phyloP scores from a whole-genome alignment of 1,140 invertebrate genomes.

The Lethocerus indicus region DNA sequence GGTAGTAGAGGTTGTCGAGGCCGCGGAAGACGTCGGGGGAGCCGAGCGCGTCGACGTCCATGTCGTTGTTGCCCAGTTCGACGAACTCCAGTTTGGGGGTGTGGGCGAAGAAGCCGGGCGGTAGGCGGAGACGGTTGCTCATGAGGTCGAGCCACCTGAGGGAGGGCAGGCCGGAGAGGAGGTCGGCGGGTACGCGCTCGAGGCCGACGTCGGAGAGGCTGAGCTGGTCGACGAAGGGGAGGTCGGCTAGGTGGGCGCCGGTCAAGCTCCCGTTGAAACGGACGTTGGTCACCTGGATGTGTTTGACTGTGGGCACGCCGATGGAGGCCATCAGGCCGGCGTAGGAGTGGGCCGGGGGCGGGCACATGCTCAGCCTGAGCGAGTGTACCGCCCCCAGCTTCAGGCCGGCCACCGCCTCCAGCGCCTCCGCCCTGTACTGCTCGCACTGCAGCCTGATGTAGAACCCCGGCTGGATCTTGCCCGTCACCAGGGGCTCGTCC shows the following conservation, averaged over 20 bases:
- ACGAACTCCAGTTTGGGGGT: constrained; percentile 34
- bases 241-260: constrained; percentile 30
- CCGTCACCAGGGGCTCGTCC: no score
- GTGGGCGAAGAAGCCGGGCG: constrained; percentile 19
- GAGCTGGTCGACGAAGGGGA: constrained; percentile 29
- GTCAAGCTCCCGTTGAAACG: constrained; percentile 29
- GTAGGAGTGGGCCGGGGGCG: constrained; percentile 20
- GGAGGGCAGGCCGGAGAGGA: constrained; percentile 35
- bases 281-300: constrained; percentile 18
- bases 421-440: background rate
- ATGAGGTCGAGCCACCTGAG: constrained; percentile 37
- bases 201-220: constrained; percentile 29
- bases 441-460: background rate
- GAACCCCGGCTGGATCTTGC: no score
- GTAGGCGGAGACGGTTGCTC: constrained; percentile 30
- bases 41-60: constrained; percentile 33
- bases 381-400: constrained; percentile 7
- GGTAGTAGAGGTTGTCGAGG: constrained; percentile 30
- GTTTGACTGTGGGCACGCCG: constrained; percentile 26
- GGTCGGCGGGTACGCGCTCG: constrained; percentile 32
- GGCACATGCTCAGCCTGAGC: constrained; percentile 19
- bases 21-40: constrained; percentile 36
- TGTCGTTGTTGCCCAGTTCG: constrained; percentile 39
- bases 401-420: background rate
- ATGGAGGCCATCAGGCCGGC: constrained; percentile 20